These are phyloP conservation scores for Desmophyllum pertusum DNA, from an alignment of 92 coral and sea anemone genomes.

Conservation along the genomic window DNA sequence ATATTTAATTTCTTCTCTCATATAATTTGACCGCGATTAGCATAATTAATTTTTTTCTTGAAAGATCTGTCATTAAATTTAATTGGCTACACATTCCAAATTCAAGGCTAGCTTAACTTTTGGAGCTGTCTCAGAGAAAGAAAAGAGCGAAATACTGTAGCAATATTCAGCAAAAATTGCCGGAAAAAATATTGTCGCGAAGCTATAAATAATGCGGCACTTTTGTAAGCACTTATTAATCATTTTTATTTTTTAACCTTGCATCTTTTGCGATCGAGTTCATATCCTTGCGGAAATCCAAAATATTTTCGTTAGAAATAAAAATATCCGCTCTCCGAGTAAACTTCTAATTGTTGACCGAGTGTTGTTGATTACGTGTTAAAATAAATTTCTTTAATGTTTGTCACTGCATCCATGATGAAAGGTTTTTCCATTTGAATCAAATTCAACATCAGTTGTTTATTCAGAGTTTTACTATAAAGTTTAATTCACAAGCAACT, in stretches of 20 bases:
- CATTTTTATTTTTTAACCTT: not conserved
- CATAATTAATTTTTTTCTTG: not conserved
- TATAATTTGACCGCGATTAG: not conserved
- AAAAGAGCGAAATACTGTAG: no score
- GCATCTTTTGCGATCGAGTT: not conserved
- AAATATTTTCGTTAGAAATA: not conserved
- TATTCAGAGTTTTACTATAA: not conserved
- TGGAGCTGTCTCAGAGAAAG: not conserved
- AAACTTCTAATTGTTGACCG: constrained; percentile 4
- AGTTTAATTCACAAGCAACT: not conserved
- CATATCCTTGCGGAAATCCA: not conserved
- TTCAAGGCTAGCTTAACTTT: not conserved
- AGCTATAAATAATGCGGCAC: not conserved
- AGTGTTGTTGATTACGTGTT: not conserved
- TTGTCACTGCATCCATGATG: not conserved
- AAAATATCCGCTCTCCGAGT: not conserved
- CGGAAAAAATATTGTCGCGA: not conserved
- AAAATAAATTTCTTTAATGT: constrained; percentile 7
- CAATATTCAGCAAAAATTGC: not conserved
- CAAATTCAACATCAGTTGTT: constrained; percentile 10
- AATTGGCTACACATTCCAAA: constrained; percentile 13
- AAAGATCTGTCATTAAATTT: not conserved
- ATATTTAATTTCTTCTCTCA: not conserved
- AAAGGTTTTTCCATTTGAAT: not conserved
- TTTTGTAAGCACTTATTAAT: not conserved